Base-by-base conservation (phyloP, 2,113 vertebrate genomes). In the Leptosomus discolor region DNA sequence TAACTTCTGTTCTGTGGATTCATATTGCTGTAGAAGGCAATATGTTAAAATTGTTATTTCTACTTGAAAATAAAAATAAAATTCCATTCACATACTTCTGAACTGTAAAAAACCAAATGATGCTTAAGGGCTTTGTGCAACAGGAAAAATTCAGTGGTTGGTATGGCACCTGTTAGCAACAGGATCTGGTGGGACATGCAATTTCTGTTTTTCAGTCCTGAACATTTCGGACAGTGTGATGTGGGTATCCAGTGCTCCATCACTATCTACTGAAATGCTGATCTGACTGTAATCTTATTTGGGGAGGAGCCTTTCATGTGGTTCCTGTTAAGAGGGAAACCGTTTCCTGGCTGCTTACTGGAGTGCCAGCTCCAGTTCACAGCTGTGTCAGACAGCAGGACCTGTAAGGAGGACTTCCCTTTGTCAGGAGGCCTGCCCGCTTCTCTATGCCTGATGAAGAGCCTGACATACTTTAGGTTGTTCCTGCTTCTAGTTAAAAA, bases 241-340 rank as follows among this genome's bases (percentile, higher is more conserved):
- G 53, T 76, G 69, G 82, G 45, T 81, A 67, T 79, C n/a, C 48
- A 92, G 81, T 81, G 46, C 87, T 90, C 69, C 65, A 57, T 92
- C 57, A 60, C 36, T 53, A 13, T 69, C 36, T 73, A 5, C 67
- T 57, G 65, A 91, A 83, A 37, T 13, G 57, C 86, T 91, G 92
- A 80, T 95, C 83, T 90, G 85, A 82, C 69, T 5, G 11, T 83
- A 95, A 94, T 85, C 63, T 75, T 94, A 39, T 73, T 60, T 90
- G 81, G 45, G 94, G 89, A 96, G 94, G 89, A 92, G 88, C 71
- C 81, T 97, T 94, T 97, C 88, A 92, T 97, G 92, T 96, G 94
- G 88, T 92, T 97, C 48, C 80, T 78, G 37, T 84, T 92, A 74
- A n/a, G 71, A 79, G 77, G 69, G 77, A 96, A 90, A 81, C 68